Percentiles rank a stretch among this genome's conserved stretches.
Conservation (phyloP, 2,797 vertebrate species). For the Eulemur albifrons region DNA sequence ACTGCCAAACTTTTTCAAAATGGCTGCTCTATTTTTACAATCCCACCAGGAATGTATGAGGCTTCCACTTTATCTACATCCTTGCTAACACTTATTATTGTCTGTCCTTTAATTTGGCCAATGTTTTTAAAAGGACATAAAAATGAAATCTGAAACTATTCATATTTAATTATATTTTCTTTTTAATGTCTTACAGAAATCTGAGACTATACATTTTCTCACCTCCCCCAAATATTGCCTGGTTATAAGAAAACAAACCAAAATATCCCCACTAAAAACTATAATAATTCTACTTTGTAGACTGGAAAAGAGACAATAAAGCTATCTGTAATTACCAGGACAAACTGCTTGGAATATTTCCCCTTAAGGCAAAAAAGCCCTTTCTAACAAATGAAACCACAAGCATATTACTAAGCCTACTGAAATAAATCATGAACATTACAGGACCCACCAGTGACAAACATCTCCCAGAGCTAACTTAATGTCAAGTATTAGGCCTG, state of each 20-base stretch:
- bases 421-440: constrained; percentile 37
- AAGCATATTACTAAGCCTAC: not conserved
- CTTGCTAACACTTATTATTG: not conserved
- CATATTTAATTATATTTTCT: constrained; percentile 7
- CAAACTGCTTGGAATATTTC: not conserved
- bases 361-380: not conserved
- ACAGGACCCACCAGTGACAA: not conserved
- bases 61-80: not conserved
- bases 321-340: not conserved
- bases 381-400: constrained; percentile 46
- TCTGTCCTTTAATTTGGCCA: not conserved
- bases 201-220: not conserved
- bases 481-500: not conserved
- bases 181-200: not conserved
- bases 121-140: not conserved
- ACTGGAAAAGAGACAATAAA: constrained; percentile 12
- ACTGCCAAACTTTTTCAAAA: not conserved
- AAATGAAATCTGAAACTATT: constrained; percentile 34
- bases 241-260: constrained; percentile 28
- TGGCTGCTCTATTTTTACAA: not conserved
- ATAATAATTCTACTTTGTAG: not conserved
- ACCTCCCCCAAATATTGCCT: not conserved
- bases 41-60: not conserved
- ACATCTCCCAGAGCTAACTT: not conserved
- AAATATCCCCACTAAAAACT: not conserved